These are phyloP conservation scores for Aphis gossypii DNA, from an alignment of 1,140 invertebrate species.

Conservation along the genomic window DNA sequence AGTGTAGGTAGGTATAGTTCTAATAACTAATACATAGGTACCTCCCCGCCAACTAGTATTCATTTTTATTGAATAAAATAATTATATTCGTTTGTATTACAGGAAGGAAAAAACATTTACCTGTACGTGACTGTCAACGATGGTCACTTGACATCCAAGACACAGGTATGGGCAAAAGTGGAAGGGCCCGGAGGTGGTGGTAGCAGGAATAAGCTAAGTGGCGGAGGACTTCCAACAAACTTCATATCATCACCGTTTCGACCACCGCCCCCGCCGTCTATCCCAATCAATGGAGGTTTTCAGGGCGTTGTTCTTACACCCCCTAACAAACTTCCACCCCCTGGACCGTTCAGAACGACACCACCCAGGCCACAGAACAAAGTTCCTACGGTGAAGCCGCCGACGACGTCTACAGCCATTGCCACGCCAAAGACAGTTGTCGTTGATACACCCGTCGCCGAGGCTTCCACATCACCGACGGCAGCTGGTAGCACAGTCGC, in stretches of 20 bases:
- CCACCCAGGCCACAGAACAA: not conserved
- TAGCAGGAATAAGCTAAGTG: not conserved
- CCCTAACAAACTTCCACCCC: conserved; percentile 47
- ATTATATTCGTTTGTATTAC: conserved; percentile 61
- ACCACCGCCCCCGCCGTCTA: conserved; percentile 4
- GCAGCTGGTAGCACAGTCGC: not conserved
- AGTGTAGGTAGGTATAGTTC: not conserved
- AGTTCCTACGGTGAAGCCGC: not conserved
- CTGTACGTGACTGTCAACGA: conserved; percentile 76
- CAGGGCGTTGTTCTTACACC: conserved; percentile 55
- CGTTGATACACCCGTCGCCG: not conserved
- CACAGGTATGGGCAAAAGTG: conserved; percentile 76
- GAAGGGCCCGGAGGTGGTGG: conserved; percentile 63
- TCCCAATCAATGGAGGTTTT: conserved; percentile 52
- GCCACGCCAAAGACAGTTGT: not conserved
- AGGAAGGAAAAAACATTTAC: conserved; percentile 75
- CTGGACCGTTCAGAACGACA: conserved; percentile 32
- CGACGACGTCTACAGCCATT: not conserved
- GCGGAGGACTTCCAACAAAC: not conserved
- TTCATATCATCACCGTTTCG: conserved; percentile 22
- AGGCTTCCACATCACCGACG: not conserved
- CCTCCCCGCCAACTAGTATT: not conserved
- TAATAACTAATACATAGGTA: not conserved
- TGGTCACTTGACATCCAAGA: conserved; percentile 73
- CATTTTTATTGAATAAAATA: not conserved